phyloP scores from a whole-genome alignment of 2,797 vertebrate species.

The Cyprinella venusta region DNA sequence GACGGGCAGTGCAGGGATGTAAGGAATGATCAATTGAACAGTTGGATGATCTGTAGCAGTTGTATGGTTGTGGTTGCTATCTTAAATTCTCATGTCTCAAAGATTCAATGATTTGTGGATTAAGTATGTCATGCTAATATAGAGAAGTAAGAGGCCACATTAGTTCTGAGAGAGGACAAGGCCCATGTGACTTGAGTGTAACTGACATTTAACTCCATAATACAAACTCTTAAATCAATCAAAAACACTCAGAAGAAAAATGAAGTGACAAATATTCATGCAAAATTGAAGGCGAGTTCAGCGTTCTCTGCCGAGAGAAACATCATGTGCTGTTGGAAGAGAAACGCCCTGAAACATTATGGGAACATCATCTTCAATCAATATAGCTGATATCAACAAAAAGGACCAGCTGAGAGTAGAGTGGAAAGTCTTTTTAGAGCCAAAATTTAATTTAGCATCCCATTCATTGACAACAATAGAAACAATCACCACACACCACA shows the following conservation, averaged over 20 bases:
- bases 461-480: too few relatives aligned
- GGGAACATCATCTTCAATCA: background rate
- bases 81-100: background rate
- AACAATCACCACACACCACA: too few relatives aligned
- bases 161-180: background rate
- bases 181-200: background rate
- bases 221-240: background rate
- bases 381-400: constrained; percentile 3
- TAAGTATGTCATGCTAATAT: too few relatives aligned
- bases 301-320: background rate
- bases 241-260: background rate
- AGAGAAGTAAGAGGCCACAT: background rate
- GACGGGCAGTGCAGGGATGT: background rate
- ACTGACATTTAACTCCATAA: background rate
- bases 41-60: background rate
- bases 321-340: background rate
- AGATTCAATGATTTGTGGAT: background rate
- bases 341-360: background rate
- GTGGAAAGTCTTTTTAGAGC: background rate
- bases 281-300: background rate
- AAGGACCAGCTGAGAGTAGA: background rate
- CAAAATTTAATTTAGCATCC: too few relatives aligned
- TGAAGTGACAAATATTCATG: constrained; percentile 2
- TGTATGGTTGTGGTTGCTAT: background rate
- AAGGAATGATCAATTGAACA: background rate